Evolutionary conservation across 2,888 invertebrate genomes (phyloP).

Genomic region (Onchidella celtica): DNA sequence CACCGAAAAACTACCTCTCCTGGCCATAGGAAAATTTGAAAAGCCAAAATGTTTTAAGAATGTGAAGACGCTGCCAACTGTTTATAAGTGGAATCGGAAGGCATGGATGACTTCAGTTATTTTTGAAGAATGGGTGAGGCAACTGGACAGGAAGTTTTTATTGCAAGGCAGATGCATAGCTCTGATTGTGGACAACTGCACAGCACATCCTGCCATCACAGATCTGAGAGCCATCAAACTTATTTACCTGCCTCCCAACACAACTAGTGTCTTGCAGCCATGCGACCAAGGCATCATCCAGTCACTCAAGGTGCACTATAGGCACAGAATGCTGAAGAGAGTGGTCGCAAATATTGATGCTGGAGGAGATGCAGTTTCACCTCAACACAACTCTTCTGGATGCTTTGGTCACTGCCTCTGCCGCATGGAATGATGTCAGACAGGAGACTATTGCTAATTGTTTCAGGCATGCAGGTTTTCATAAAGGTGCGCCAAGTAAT

Average conservation of each 20-base stretch:
- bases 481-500: background rate
- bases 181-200: slow-evolving; percentile 60
- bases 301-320: slow-evolving; percentile 40
- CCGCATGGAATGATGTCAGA: background rate
- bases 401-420: background rate
- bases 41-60: slow-evolving; percentile 58
- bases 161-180: slow-evolving; percentile 43
- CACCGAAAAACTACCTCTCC: slow-evolving; percentile 47
- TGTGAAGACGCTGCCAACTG: slow-evolving; percentile 49
- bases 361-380: background rate
- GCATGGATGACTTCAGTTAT: slow-evolving; percentile 57
- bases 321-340: background rate
- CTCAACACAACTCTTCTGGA: background rate
- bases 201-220: slow-evolving; percentile 54
- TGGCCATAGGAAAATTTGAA: slow-evolving; percentile 57
- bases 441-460: background rate
- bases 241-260: slow-evolving; percentile 61
- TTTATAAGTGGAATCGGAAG: slow-evolving; percentile 54
- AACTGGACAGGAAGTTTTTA: slow-evolving; percentile 52
- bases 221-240: slow-evolving; percentile 51
- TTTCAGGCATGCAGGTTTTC: background rate
- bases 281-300: slow-evolving; percentile 62
- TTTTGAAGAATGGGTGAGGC: slow-evolving; percentile 56
- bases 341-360: background rate
- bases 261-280: slow-evolving; percentile 59